Percentiles rank a stretch among this genome's conserved stretches.
phyloP scores from a whole-genome alignment of 2,888 invertebrate species.

The Girardia tigrina region DNA sequence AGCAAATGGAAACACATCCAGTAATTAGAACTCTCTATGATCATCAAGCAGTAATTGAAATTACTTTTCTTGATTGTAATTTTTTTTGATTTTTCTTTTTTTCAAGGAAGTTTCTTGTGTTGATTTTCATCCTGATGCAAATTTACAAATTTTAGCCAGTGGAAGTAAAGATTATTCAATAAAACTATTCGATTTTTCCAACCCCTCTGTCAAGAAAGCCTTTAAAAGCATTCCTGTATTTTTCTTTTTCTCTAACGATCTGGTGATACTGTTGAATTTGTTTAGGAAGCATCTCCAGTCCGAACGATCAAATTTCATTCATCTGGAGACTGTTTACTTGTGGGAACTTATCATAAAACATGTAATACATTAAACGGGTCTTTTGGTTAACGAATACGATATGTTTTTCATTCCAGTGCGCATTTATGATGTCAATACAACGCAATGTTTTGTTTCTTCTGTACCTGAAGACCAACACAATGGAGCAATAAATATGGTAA shows the following conservation, averaged over 20 bases:
- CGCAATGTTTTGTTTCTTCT: slow-evolving; percentile 83
- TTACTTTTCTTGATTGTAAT: neutral
- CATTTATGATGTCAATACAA: slow-evolving; percentile 81
- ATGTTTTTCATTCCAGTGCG: slow-evolving; percentile 58
- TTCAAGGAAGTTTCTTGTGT: slow-evolving; percentile 73
- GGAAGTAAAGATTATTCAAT: slow-evolving; percentile 84
- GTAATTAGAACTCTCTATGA: slow-evolving; percentile 92
- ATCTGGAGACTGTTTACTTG: slow-evolving; percentile 77
- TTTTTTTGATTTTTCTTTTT: slow-evolving; percentile 28
- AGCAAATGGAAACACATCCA: slow-evolving; percentile 75
- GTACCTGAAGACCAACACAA: slow-evolving; percentile 59
- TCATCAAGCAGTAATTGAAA: slow-evolving; percentile 63
- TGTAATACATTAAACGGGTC: slow-evolving; percentile 41
- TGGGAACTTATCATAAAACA: slow-evolving; percentile 74
- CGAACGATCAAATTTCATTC: slow-evolving; percentile 84
- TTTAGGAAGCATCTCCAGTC: slow-evolving; percentile 75
- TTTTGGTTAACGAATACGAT: slow-evolving; percentile 10
- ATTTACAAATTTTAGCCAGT: slow-evolving; percentile 69
- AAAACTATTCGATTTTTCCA: slow-evolving; percentile 90
- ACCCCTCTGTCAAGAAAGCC: slow-evolving; percentile 93
- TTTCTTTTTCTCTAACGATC: neutral
- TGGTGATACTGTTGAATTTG: neutral
- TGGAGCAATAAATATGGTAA: slow-evolving; percentile 49
- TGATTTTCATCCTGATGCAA: slow-evolving; percentile 83
- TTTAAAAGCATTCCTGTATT: slow-evolving; percentile 76